Percentiles rank a stretch among this genome's conserved stretches.
These are phyloP conservation scores for Pectinophora gossypiella DNA, from an alignment of 1,140 invertebrate species.

Conservation along the genomic window DNA sequence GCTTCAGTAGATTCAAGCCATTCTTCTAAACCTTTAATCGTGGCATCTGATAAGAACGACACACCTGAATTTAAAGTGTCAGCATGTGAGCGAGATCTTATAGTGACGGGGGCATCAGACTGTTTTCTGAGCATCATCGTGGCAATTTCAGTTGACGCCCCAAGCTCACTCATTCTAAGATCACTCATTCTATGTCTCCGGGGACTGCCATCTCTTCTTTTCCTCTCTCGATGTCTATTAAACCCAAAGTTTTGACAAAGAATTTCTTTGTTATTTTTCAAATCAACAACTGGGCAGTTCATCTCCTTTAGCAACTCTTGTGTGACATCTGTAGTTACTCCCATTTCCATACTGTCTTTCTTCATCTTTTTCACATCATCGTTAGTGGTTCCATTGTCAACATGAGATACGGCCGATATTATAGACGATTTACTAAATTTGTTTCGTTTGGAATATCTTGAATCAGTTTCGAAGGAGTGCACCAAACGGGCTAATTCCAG, in stretches of 20 bases:
- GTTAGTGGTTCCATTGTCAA: not conserved
- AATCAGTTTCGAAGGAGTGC: not conserved
- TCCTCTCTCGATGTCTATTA: too few species aligned
- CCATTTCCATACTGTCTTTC: slow-evolving; percentile 26
- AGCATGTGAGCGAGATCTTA: slow-evolving; percentile 17
- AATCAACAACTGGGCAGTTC: slow-evolving; percentile 17
- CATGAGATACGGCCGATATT: not conserved
- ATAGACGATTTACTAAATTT: not conserved
- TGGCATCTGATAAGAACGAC: not conserved
- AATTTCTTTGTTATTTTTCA: too few species aligned
- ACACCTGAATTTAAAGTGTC: not conserved
- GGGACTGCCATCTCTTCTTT: too few species aligned
- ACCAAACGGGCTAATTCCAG: not conserved
- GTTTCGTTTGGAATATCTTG: too few species aligned
- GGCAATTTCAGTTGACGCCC: slow-evolving; percentile 49
- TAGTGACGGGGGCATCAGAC: slow-evolving; percentile 37
- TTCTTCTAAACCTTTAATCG: not conserved
- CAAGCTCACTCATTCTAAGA: slow-evolving; percentile 45
- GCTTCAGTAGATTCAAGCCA: not conserved
- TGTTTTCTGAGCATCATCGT: slow-evolving; percentile 42
- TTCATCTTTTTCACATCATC: not conserved
- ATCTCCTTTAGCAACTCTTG: slow-evolving; percentile 31
- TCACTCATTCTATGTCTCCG: slow-evolving; percentile 25
- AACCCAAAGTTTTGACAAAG: too few species aligned
- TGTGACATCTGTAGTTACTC: slow-evolving; percentile 32